These are phyloP conservation scores for Drosophila yooni DNA, from an alignment of 2,888 invertebrate species.

Conservation along the genomic window DNA sequence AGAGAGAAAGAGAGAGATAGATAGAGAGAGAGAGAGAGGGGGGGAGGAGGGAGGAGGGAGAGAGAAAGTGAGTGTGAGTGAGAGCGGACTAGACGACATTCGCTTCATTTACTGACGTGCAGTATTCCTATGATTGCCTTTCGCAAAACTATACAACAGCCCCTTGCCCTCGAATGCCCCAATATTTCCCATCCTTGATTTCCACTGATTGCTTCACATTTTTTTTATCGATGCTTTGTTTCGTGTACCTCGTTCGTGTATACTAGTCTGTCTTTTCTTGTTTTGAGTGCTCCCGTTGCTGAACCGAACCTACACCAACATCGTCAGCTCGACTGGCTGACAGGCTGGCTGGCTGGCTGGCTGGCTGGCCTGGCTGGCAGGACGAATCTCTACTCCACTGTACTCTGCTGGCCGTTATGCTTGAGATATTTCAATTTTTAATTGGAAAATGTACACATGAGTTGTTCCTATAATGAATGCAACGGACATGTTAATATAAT, in stretches of 20 bases:
- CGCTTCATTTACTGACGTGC: conserved; percentile 75
- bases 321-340: conserved; percentile 1
- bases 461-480: conserved; percentile 80
- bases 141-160: conserved; percentile 41
- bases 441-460: conserved; percentile 83
- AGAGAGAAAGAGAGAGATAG: neutral
- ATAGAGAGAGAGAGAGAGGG: neutral
- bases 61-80: neutral
- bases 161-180: neutral
- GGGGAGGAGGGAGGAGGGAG: neutral
- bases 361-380: conserved; percentile 11
- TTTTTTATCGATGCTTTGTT: conserved; percentile 59
- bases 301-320: neutral
- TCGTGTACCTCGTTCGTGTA: conserved; percentile 49
- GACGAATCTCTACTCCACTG: conserved; percentile 33
- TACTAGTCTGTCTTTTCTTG: conserved; percentile 11
- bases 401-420: conserved; percentile 53
- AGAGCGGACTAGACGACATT: conserved; percentile 10
- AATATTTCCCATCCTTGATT: conserved; percentile 1
- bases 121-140: conserved; percentile 76
- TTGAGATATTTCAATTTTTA: conserved; percentile 83
- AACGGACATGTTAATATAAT: conserved; percentile 68
- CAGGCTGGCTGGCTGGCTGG: neutral
- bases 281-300: neutral
- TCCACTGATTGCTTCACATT: conserved; percentile 71